Evolutionary conservation across 1,140 invertebrate species (phyloP), one percentile per base, ranked within the genome.

Genomic region (Vanessa atalanta): DNA sequence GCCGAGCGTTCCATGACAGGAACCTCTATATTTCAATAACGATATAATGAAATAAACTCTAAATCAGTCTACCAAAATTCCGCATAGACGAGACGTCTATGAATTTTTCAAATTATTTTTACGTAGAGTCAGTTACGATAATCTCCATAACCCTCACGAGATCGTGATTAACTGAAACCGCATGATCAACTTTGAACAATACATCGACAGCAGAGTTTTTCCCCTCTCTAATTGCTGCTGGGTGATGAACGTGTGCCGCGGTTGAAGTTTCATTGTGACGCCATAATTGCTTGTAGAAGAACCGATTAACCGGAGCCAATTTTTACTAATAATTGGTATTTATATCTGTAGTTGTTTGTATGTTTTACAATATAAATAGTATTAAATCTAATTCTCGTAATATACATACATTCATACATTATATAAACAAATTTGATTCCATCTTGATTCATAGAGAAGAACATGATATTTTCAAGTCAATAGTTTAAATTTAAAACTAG

Each of bases 161-260:
- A 53, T 26, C 55, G 20, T 60, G 55, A 60, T 60, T 60, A 60
- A 53, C 51, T 20, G 3, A 60, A 60, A 14, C 55, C 55, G 14
- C 55, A 60, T 60, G 55, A 60, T 60, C 55, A 60, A 60, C 55
- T 23, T 26, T 6, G 55, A 60, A 60, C 55, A 60, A 60, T 60
- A 15, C 9, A 60, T 1, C 20, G 55, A 20, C 13, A 12, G 48
- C n/a, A 12, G 15, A 26, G 23, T 60, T 26, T 60, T 60, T 60
- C 23, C 55, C 55, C 55, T 60, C 4, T 13, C 55, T 60, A 60
- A 60, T 60, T 60, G 55, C 55, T 60, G 23, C 13, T 14, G 48
- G 48, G 3, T 20, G 51, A 53, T 16, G 53, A 3, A 23, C 15
- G 20, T 57, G 15, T 43, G 37, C 37, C 6, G 8, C 8, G 23